Evolutionary conservation across 1,140 invertebrate genomes (phyloP), one percentile per base, ranked within the genome.

Genomic region (Tribolium madens): DNA sequence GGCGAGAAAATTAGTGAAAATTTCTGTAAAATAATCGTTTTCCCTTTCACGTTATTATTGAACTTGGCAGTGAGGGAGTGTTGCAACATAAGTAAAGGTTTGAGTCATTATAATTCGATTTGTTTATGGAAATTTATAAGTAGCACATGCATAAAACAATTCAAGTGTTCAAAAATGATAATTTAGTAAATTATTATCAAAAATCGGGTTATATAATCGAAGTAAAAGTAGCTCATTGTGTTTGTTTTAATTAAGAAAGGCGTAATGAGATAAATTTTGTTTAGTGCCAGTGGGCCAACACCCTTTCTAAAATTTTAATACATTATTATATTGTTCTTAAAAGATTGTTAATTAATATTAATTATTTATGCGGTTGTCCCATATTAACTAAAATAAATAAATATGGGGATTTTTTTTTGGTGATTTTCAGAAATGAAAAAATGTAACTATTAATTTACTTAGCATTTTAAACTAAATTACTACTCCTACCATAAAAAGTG

Each of bases 1-100:
- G 13, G 46, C 69, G 9, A 79, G 10, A 9, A 76, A 21, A 17
- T 47, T 14, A n/a, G 53, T 74, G 33, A 79, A 42, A 33, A 77
- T 31, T 36, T 79, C 78, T 79, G 47, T 7, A 76, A 78, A 47
- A 18, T 69, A 31, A 36, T 26, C 3, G 17, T 36, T 26, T 69
- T 42, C 36, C 26, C 36, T 42, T 42, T 42, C 36, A 42, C 36
- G 9, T 69, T 69, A 26, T 21, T 31, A 33, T 69, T 31, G 13
- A 14, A 69, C 26, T 69, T 26, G 26, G 31, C 17, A 21, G 18
- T 17, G 14, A 15, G 9, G 9, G 0, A 69, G 6, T 31, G 6
- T 15, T 15, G 15, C 60, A 26, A 17, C n/a, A 42, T 18, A 36
- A 73, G 6, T 26, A 26, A 26, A 26, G 21, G 21, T 42, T 42